A percentile compares a stretch with the other conserved stretches of the same genome.
These are phyloP conservation scores for Lasioglossum morio DNA, from an alignment of 2,888 invertebrate species.

Conservation along the genomic window DNA sequence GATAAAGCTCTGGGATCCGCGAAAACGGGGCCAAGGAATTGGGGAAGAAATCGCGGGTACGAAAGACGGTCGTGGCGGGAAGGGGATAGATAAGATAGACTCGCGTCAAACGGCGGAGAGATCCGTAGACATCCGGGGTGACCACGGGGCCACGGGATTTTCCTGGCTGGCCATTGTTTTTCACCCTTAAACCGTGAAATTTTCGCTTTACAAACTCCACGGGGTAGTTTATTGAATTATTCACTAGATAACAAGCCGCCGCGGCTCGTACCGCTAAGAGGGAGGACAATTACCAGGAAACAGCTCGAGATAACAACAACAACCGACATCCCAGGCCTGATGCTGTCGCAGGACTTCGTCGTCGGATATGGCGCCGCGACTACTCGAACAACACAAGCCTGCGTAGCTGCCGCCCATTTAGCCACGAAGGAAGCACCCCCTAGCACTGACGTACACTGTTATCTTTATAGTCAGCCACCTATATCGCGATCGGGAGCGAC, in stretches of 20 bases:
- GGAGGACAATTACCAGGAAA: constrained; percentile 84
- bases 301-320: constrained; percentile 83
- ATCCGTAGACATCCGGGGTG: constrained; percentile 21
- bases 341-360: constrained; percentile 69
- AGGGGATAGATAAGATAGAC: constrained; percentile 26
- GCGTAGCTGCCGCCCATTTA: constrained; percentile 60
- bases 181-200: constrained; percentile 76
- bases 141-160: constrained; percentile 1
- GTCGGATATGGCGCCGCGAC: constrained; percentile 69
- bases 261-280: constrained; percentile 74
- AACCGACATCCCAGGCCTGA: constrained; percentile 74
- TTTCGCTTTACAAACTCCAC: constrained; percentile 75
- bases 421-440: constrained; percentile 36
- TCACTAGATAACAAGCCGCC: constrained; percentile 82
- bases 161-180: constrained; percentile 69
- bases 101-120: constrained; percentile 18
- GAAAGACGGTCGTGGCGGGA: background rate
- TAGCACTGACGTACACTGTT: constrained; percentile 71
- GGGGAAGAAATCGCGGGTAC: background rate
- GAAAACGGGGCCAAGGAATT: background rate
- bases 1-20: background rate
- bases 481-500: constrained; percentile 74
- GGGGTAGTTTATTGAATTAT: constrained; percentile 82
- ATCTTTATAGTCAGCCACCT: constrained; percentile 78
- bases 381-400: constrained; percentile 66